A percentile compares a stretch with the other conserved stretches of the same genome.
Conservation (phyloP, 2,113 vertebrate genomes). For the Diadophis punctatus region DNA sequence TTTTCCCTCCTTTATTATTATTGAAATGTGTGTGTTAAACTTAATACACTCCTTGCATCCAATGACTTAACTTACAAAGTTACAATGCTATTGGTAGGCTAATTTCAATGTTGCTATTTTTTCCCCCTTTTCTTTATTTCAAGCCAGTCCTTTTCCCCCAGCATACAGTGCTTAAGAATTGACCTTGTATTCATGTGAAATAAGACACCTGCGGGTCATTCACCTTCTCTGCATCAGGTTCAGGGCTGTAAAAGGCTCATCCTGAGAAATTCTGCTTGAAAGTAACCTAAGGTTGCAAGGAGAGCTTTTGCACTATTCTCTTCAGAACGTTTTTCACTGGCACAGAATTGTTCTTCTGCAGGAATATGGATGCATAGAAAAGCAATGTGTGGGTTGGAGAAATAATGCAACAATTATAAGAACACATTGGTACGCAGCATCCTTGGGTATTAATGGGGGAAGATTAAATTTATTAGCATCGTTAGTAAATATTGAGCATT, state of each 20-base stretch:
- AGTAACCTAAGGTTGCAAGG: neutral
- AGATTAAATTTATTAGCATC: neutral
- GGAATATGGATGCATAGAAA: neutral
- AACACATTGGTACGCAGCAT: neutral
- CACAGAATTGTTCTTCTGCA: constrained; percentile 21
- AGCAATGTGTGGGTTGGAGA: neutral
- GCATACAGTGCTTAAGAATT: constrained; percentile 21
- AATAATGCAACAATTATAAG: constrained; percentile 11
- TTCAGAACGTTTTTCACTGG: constrained; percentile 35
- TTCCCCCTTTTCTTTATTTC: constrained; percentile 38
- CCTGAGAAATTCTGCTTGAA: constrained; percentile 30
- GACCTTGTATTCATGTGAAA: constrained; percentile 40
- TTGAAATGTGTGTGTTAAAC: constrained; percentile 47
- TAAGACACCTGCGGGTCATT: constrained; percentile 22
- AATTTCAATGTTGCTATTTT: neutral
- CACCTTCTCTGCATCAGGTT: constrained; percentile 36
- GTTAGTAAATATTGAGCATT: constrained; percentile 6
- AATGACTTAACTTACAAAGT: constrained; percentile 16
- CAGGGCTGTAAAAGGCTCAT: constrained; percentile 15
- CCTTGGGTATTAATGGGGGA: neutral
- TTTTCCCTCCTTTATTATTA: constrained; percentile 28
- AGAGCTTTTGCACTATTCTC: constrained; percentile 4
- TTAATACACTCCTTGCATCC: constrained; percentile 28
- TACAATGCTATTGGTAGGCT: neutral
- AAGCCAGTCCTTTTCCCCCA: constrained; percentile 36